Conservation (phyloP, 2,888 invertebrate genomes). For the Automeris io region DNA sequence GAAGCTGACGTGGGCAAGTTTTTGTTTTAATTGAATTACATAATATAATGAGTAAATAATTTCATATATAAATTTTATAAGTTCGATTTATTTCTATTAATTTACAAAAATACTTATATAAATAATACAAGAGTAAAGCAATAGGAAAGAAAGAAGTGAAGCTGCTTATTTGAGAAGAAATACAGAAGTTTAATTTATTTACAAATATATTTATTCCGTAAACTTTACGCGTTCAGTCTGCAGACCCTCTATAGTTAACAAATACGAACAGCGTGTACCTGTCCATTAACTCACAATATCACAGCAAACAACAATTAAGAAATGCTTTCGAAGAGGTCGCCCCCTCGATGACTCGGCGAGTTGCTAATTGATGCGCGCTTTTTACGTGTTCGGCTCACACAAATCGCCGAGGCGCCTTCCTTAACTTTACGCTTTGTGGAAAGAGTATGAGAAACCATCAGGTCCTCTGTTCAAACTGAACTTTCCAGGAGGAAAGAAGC, state of each 20-base stretch:
- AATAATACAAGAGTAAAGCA: background rate
- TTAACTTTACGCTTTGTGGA: constrained; percentile 80
- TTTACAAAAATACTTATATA: background rate
- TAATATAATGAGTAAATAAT: background rate
- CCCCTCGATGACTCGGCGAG: constrained; percentile 63
- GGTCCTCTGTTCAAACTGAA: constrained; percentile 90
- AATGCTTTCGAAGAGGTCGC: constrained; percentile 59
- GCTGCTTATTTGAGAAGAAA: background rate
- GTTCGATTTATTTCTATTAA: background rate
- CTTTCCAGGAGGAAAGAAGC: constrained; percentile 91
- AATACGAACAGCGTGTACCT: constrained; percentile 53
- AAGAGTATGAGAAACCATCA: constrained; percentile 91
- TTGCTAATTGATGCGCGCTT: constrained; percentile 63
- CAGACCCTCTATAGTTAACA: constrained; percentile 43
- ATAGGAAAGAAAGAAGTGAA: background rate
- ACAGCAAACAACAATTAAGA: constrained; percentile 74
- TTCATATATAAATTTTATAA: background rate
- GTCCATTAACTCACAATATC: constrained; percentile 74
- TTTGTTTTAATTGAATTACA: constrained; percentile 8
- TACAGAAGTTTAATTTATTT: constrained; percentile 56
- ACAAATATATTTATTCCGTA: constrained; percentile 10
- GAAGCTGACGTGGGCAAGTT: constrained; percentile 42
- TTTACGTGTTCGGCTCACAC: constrained; percentile 50
- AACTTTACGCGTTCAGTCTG: constrained; percentile 39
- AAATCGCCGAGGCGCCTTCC: constrained; percentile 51